Conservation (phyloP, 2,888 invertebrate genomes). For the Lasioglossum calceatum region DNA sequence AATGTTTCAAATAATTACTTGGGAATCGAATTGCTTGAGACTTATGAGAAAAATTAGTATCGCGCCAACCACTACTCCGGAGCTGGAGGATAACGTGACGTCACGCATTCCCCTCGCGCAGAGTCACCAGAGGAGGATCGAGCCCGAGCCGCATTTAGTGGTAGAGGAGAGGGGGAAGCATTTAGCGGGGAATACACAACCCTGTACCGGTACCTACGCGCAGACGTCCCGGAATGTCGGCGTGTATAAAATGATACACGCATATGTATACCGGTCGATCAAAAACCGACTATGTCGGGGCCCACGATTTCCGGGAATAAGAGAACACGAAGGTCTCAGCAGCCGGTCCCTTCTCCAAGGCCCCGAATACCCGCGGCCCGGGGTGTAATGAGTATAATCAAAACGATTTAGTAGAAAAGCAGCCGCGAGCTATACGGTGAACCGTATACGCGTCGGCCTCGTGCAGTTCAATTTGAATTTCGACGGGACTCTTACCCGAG, state of each 20-base stretch:
- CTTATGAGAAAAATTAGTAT: no score
- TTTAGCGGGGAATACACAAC: not conserved
- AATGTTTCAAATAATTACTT: no score
- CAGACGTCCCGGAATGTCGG: conserved; percentile 46
- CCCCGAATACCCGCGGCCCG: conserved; percentile 27
- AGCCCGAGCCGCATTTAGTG: not conserved
- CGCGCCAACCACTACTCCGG: not conserved
- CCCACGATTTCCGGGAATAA: conserved; percentile 77
- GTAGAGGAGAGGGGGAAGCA: not conserved
- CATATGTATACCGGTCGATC: conserved; percentile 36
- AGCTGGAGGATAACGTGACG: not conserved
- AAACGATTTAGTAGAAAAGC: conserved; percentile 79
- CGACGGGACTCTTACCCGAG: conserved; percentile 65
- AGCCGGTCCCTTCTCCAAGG: conserved; percentile 22
- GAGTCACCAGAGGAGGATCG: not conserved
- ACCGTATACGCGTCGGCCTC: conserved; percentile 55
- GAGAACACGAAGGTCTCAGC: conserved; percentile 52
- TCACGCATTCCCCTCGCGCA: not conserved
- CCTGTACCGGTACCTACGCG: not conserved
- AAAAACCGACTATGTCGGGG: conserved; percentile 42
- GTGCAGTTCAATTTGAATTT: conserved; percentile 82
- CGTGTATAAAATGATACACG: conserved; percentile 58
- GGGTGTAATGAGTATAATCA: conserved; percentile 83
- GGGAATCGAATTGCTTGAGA: no score
- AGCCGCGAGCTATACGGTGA: conserved; percentile 77